phyloP scores from a whole-genome alignment of 2,888 invertebrate genomes.

The Argyresthia albistria region DNA sequence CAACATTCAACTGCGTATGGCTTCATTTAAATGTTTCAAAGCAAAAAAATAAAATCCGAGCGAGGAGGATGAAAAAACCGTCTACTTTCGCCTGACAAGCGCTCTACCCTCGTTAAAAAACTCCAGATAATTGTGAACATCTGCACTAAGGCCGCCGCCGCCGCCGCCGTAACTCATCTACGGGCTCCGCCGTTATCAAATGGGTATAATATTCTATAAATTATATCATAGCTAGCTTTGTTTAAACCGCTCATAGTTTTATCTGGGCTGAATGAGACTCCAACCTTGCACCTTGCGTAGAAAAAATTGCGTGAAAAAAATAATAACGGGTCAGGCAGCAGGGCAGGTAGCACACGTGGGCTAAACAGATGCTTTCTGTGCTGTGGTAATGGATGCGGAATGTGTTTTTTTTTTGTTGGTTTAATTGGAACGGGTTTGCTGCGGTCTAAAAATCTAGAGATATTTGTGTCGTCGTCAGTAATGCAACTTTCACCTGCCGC shows the following conservation, averaged over 20 bases:
- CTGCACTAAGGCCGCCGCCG: conserved; percentile 26
- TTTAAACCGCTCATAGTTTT: not conserved
- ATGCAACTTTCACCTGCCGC: too few species aligned
- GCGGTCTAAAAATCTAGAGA: too few species aligned
- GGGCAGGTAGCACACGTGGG: conserved; percentile 20
- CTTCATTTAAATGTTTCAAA: not conserved
- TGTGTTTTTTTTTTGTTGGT: conserved; percentile 13
- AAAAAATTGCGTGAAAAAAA: conserved; percentile 10
- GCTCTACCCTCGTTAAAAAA: conserved; percentile 1
- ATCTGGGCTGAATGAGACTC: not conserved
- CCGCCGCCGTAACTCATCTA: conserved; percentile 27
- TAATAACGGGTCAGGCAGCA: not conserved
- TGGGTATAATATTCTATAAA: conserved; percentile 9
- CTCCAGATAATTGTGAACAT: conserved; percentile 46
- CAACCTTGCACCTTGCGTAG: conserved; percentile 6
- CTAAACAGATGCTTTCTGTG: not conserved
- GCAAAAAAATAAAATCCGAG: not conserved
- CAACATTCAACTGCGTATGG: too few species aligned
- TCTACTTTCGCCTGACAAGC: not conserved
- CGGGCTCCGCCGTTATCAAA: conserved; percentile 18
- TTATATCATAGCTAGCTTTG: conserved; percentile 15
- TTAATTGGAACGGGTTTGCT: too few species aligned
- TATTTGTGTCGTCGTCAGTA: too few species aligned
- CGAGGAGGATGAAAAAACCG: not conserved
- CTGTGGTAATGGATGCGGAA: not conserved